A percentile compares a stretch with the other conserved stretches of the same genome.
Conservation (phyloP, 2,113 vertebrate species). For the Hypomesus transpacificus region DNA sequence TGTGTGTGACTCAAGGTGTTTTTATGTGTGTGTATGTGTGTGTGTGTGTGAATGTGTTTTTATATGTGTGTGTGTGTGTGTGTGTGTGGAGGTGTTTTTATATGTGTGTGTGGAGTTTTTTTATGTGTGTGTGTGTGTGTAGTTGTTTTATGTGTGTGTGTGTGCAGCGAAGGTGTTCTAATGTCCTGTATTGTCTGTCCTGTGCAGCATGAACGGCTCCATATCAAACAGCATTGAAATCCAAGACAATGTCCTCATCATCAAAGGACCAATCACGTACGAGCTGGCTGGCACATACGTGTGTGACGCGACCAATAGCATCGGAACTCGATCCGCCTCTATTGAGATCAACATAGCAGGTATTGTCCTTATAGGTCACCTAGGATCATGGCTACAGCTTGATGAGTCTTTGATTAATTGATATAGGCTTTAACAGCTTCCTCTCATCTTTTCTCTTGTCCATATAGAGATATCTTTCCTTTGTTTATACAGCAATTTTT, state of each 20-base stretch:
- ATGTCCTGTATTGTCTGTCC: neutral
- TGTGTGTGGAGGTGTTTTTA: neutral
- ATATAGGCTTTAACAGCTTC: no score
- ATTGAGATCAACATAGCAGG: conserved; percentile 94
- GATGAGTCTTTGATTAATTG: no score
- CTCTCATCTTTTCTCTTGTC: neutral
- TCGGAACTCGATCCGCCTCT: conserved; percentile 84
- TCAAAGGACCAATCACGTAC: conserved; percentile 86
- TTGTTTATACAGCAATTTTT: neutral
- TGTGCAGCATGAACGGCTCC: conserved; percentile 84
- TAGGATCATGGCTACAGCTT: neutral
- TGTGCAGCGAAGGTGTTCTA: neutral
- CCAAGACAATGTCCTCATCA: conserved; percentile 84
- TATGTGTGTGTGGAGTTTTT: no score
- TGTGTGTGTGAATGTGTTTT: conserved; percentile 8
- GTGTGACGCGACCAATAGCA: conserved; percentile 91
- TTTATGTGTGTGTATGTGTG: conserved; percentile 4
- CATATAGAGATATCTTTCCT: neutral
- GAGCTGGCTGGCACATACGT: conserved; percentile 87
- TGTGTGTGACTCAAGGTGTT: neutral
- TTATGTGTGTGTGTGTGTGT: neutral
- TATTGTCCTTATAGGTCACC: conserved; percentile 56
- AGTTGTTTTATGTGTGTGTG: conserved; percentile 4
- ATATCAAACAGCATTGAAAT: conserved; percentile 83
- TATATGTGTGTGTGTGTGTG: conserved; percentile 72